These are phyloP conservation scores for Axea sp. DNA, from an alignment of 2,888 invertebrate genomes.

Conservation along the genomic window DNA sequence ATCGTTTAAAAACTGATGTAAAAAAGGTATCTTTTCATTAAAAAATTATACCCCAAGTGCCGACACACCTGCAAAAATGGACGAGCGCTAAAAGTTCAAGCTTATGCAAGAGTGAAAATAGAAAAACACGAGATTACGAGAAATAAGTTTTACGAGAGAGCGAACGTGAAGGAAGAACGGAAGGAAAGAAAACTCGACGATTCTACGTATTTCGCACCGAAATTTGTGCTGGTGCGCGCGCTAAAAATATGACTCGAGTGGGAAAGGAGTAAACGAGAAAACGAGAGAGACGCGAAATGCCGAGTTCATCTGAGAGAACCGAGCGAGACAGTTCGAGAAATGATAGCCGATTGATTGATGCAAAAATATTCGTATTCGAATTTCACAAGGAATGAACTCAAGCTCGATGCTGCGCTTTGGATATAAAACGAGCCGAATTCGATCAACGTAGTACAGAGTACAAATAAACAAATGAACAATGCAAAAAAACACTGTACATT, in stretches of 20 bases:
- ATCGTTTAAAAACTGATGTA: too few species aligned
- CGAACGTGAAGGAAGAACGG: constrained; percentile 32
- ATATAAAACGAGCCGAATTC: too few species aligned
- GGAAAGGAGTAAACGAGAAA: constrained; percentile 23
- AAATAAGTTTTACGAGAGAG: constrained; percentile 9
- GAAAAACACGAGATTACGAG: not conserved
- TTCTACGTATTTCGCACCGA: constrained; percentile 36
- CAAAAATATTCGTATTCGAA: constrained; percentile 3
- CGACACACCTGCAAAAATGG: too few species aligned
- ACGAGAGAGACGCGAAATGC: constrained; percentile 10
- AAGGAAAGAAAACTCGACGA: constrained; percentile 47
- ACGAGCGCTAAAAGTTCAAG: too few species aligned
- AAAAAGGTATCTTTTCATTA: too few species aligned
- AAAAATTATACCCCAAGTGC: too few species aligned
- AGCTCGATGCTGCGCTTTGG: too few species aligned
- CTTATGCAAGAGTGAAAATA: not conserved
- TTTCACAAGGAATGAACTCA: too few species aligned
- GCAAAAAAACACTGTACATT: too few species aligned
- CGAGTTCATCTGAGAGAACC: not conserved
- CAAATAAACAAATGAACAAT: too few species aligned
- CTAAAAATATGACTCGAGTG: constrained; percentile 57
- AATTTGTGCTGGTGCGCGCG: constrained; percentile 31
- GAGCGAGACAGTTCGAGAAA: constrained; percentile 7
- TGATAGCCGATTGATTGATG: constrained; percentile 9
- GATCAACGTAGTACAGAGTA: too few species aligned